These are phyloP conservation scores for Marmota monax DNA, from an alignment of 2,113 vertebrate genomes.

Conservation along the genomic window DNA sequence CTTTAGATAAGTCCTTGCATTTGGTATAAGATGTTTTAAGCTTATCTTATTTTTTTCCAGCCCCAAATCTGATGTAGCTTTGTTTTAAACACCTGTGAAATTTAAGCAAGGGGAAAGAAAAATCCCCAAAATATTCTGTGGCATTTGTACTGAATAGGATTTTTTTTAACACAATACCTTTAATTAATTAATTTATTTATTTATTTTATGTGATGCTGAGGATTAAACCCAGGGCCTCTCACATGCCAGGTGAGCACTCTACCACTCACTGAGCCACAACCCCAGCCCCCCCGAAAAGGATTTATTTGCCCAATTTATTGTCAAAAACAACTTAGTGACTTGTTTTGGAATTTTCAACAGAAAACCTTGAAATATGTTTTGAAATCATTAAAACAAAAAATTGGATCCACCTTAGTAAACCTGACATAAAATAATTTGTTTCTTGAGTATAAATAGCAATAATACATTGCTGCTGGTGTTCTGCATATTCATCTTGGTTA, in stretches of 20 bases:
- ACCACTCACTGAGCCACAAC: too few relatives aligned
- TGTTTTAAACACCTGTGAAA: neutral
- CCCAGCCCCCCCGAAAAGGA: neutral
- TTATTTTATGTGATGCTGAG: too few relatives aligned
- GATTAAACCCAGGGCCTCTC: too few relatives aligned
- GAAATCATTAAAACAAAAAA: neutral
- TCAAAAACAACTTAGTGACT: neutral
- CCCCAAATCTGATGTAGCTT: neutral
- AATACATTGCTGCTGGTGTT: neutral
- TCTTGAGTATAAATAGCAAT: neutral
- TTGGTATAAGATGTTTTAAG: neutral
- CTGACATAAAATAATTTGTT: neutral
- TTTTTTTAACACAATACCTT: neutral
- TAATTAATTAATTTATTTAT: too few relatives aligned
- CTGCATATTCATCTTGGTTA: neutral
- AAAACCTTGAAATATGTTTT: conserved; percentile 17
- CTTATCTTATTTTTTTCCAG: neutral
- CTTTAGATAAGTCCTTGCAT: neutral
- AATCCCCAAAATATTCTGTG: neutral
- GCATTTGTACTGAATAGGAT: neutral
- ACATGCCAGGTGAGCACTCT: too few relatives aligned
- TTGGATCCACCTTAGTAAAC: neutral
- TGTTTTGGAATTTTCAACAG: neutral
- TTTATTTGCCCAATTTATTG: neutral
- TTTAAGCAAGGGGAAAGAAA: neutral